Evolutionary conservation across 1,140 invertebrate species (phyloP).

Genomic region (Pseudoatta argentina): DNA sequence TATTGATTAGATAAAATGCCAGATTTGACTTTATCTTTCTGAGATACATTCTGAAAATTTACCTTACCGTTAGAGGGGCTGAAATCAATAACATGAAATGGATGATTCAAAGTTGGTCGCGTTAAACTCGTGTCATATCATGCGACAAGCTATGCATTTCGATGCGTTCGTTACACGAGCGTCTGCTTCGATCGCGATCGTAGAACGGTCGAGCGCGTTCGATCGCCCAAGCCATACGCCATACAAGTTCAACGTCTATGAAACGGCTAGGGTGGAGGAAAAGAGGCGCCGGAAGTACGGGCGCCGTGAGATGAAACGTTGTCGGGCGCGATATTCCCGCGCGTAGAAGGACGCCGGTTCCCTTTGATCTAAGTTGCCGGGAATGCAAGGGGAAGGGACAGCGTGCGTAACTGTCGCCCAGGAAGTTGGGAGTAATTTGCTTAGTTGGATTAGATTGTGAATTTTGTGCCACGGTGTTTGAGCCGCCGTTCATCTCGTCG

Average conservation of each 20-base stretch:
- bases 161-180: slow-evolving; percentile 53
- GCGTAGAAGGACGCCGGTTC: slow-evolving; percentile 47
- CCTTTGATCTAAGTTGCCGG: slow-evolving; percentile 82
- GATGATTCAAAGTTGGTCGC: slow-evolving; percentile 8
- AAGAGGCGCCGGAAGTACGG: slow-evolving; percentile 62
- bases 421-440: slow-evolving; percentile 81
- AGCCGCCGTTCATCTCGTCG: slow-evolving; percentile 71
- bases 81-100: slow-evolving; percentile 14
- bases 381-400: slow-evolving; percentile 78
- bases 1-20: too few relatives aligned
- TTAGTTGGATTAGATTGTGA: slow-evolving; percentile 83
- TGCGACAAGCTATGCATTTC: slow-evolving; percentile 53
- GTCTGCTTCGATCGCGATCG: slow-evolving; percentile 37
- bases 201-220: slow-evolving; percentile 38
- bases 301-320: slow-evolving; percentile 57
- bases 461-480: slow-evolving; percentile 80
- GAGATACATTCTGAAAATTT: too few relatives aligned
- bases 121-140: slow-evolving; percentile 41
- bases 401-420: slow-evolving; percentile 72
- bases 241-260: slow-evolving; percentile 15
- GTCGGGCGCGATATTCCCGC: slow-evolving; percentile 52
- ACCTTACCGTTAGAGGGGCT: too few relatives aligned
- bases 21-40: too few relatives aligned
- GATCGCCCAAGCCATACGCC: slow-evolving; percentile 30
- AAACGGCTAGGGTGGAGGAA: slow-evolving; percentile 31